Percentiles rank a stretch among this genome's conserved stretches.
phyloP scores from a whole-genome alignment of 1,140 invertebrate genomes.

The Chlorops oryzae region DNA sequence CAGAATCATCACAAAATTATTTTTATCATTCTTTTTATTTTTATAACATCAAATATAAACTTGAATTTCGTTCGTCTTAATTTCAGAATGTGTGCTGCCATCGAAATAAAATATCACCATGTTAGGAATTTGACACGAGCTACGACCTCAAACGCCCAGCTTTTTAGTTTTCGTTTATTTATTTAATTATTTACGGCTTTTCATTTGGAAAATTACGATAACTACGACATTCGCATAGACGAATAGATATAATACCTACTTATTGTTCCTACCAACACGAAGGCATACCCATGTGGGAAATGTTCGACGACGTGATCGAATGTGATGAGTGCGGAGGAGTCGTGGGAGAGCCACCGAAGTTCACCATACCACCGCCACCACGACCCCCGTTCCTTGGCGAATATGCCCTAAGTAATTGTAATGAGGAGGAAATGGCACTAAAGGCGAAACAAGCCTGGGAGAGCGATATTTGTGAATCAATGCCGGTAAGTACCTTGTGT shows the following conservation, averaged over 20 bases:
- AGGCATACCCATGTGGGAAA: constrained; percentile 36
- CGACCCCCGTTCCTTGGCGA: constrained; percentile 52
- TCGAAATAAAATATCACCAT: too few relatives aligned
- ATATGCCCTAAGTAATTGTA: constrained; percentile 34
- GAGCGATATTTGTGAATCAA: constrained; percentile 45
- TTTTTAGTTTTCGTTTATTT: not conserved
- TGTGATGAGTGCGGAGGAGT: constrained; percentile 54
- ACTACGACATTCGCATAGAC: too few relatives aligned
- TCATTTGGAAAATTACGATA: not conserved
- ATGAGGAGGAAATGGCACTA: constrained; percentile 36
- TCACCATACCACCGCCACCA: constrained; percentile 55
- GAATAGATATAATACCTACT: too few relatives aligned
- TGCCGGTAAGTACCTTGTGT: constrained; percentile 55
- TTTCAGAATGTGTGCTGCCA: too few relatives aligned
- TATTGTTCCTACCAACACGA: not conserved
- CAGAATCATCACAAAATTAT: too few relatives aligned
- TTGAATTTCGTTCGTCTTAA: too few relatives aligned
- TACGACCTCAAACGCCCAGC: not conserved
- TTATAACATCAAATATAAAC: too few relatives aligned
- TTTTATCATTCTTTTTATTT: too few relatives aligned
- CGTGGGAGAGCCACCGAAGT: constrained; percentile 55
- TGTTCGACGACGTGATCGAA: constrained; percentile 30
- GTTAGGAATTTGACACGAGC: not conserved
- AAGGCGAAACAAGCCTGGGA: constrained; percentile 35
- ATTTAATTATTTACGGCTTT: not conserved